Percentiles rank a stretch among this genome's conserved stretches.
Evolutionary conservation across 2,797 vertebrate species (phyloP).

Genomic region (Micromesistius poutassou): DNA sequence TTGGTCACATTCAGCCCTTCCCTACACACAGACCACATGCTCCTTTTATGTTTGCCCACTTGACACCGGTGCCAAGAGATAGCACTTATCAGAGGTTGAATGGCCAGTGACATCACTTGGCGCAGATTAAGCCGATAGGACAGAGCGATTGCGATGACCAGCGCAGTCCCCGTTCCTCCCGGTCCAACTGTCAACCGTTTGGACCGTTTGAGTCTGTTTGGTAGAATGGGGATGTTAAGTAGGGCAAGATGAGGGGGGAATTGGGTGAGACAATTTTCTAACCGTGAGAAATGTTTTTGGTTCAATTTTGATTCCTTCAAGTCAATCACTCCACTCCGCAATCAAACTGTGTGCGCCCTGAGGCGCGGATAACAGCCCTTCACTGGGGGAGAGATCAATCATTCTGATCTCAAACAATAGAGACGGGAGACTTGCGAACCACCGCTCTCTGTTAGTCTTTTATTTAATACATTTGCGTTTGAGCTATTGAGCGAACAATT

Average conservation of each 20-base stretch:
- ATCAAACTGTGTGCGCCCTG: conserved; percentile 36
- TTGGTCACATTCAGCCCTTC: background rate
- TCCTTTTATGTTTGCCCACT: background rate
- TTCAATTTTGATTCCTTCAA: conserved; percentile 26
- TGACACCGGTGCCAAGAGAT: background rate
- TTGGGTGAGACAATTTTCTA: background rate
- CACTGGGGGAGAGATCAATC: conserved; percentile 38
- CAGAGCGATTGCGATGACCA: background rate
- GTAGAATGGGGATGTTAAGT: background rate
- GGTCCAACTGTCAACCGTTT: background rate
- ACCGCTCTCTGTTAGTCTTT: conserved; percentile 27
- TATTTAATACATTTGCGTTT: conserved; percentile 21
- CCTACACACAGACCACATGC: background rate
- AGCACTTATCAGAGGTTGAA: background rate
- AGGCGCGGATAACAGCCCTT: conserved; percentile 25
- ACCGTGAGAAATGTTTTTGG: conserved; percentile 31
- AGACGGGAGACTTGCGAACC: conserved; percentile 30
- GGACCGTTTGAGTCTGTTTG: background rate
- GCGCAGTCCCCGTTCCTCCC: background rate
- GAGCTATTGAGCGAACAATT: conserved; percentile 20
- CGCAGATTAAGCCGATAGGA: background rate
- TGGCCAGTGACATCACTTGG: background rate
- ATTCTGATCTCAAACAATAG: conserved; percentile 51
- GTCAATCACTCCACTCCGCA: conserved; percentile 36
- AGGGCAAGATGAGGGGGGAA: background rate